Evolutionary conservation across 92 coral and sea anemone species (phyloP).

Genomic region (Diadumene lineata): DNA sequence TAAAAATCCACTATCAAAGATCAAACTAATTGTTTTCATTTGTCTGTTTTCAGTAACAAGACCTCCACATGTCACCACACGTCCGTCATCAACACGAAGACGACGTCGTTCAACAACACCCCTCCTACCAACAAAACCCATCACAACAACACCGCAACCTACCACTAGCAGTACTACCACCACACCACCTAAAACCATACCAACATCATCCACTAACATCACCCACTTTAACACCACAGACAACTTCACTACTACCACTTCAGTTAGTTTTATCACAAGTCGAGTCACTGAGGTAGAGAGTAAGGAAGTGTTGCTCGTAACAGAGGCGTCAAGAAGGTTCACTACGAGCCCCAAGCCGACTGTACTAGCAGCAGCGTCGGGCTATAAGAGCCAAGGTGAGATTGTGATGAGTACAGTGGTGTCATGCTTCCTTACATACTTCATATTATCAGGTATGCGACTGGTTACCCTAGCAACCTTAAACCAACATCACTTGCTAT

Average conservation of each 20-base stretch:
- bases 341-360: neutral
- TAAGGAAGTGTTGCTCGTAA: too few species aligned
- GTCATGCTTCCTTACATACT: slow-evolving; percentile 54
- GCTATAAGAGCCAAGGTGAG: slow-evolving; percentile 62
- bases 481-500: slow-evolving; percentile 30
- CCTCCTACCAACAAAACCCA: neutral
- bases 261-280: neutral
- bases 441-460: slow-evolving; percentile 66
- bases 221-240: slow-evolving; percentile 7
- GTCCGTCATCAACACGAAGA: slow-evolving; percentile 17
- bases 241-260: slow-evolving; percentile 1
- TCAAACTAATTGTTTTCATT: neutral
- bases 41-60: slow-evolving; percentile 2
- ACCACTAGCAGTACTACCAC: neutral
- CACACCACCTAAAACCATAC: neutral
- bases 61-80: slow-evolving; percentile 18
- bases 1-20: too few species aligned
- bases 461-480: slow-evolving; percentile 26
- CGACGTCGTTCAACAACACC: slow-evolving; percentile 17
- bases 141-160: slow-evolving; percentile 18
- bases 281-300: neutral
- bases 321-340: neutral
- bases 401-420: slow-evolving; percentile 43
- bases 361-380: slow-evolving; percentile 19
- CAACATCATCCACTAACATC: neutral